Base-by-base conservation (phyloP, 2,888 invertebrate genomes). In the Scaptomyza flava region DNA sequence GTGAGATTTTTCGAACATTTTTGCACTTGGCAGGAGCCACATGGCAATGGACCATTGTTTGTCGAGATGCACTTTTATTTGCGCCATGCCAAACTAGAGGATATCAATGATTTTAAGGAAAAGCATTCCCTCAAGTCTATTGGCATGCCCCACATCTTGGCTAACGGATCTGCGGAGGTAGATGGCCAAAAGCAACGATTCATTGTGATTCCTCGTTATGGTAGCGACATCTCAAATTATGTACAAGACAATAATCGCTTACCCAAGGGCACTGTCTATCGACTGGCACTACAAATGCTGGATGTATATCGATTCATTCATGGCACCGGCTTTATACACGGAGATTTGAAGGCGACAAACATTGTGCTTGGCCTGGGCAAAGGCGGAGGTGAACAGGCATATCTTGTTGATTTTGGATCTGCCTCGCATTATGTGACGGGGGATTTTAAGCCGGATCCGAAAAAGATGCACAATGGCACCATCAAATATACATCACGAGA, bases 161-260 rank as follows among this genome's bases (percentile, higher is more conserved):
- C 17, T 2, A 23, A 11, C 11, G 43, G 43, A 43, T 43, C 17
- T 3, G 12, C 7, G 2, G 12, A 11, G 1, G 43, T 43, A 3
- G 23, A 23, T 23, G 43, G 12, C 43, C 20, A 20, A 23, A 20
- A 20, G 43, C 43, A 43, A 20, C 20, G 43, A 9, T 43, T 43
- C 43, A 43, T 43, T 12, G 43, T 43, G 20, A 23, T 43, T 11
- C 43, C 43, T 6, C 43, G 43, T 12, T 43, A 43, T 17, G 43
- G 20, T 6, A 23, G 23, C 20, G 20, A 43, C 12, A 43, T 43
- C 6, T 20, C 12, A 6, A 23, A 23, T 9, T 12, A 12, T 42
- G 11, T 2, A 11, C 6, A 20, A 20, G 20, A 12, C 20, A 6
- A 20, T 12, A 23, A 23, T 11, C 9, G 43, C 23, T 43, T 43